phyloP scores from a whole-genome alignment of 2,113 vertebrate genomes.

The Ibidorhyncha struthersii region DNA sequence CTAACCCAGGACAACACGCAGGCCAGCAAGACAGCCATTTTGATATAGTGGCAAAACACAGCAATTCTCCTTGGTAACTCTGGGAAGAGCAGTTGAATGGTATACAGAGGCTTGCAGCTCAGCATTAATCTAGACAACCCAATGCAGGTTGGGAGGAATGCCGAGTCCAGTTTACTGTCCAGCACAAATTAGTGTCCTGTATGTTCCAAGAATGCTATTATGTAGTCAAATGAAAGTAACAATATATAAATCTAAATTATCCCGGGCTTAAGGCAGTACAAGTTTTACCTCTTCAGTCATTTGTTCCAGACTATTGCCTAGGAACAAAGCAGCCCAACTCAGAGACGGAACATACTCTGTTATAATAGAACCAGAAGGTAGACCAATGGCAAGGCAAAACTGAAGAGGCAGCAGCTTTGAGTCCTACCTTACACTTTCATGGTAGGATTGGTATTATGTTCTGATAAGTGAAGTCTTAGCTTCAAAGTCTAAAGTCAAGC shows the following conservation, averaged over 20 bases:
- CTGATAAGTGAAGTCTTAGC: background rate
- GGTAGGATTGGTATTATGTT: background rate
- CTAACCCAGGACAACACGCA: background rate
- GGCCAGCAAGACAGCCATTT: background rate
- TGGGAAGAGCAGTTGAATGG: background rate
- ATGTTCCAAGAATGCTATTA: background rate
- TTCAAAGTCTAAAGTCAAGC: background rate
- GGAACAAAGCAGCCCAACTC: background rate
- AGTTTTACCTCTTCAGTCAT: background rate
- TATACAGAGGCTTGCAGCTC: background rate
- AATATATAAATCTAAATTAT: background rate
- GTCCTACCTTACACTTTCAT: background rate
- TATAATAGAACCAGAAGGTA: background rate
- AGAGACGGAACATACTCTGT: background rate
- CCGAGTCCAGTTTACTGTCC: background rate
- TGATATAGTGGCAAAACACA: background rate
- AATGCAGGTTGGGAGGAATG: background rate
- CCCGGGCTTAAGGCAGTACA: background rate
- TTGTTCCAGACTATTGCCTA: background rate
- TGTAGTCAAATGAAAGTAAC: background rate
- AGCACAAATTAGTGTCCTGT: background rate
- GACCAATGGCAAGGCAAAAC: background rate
- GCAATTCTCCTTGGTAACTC: background rate
- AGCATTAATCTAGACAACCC: background rate
- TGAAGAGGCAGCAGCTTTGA: background rate